phyloP scores from a whole-genome alignment of 2,888 invertebrate genomes.

The Petrophora chlorosata region DNA sequence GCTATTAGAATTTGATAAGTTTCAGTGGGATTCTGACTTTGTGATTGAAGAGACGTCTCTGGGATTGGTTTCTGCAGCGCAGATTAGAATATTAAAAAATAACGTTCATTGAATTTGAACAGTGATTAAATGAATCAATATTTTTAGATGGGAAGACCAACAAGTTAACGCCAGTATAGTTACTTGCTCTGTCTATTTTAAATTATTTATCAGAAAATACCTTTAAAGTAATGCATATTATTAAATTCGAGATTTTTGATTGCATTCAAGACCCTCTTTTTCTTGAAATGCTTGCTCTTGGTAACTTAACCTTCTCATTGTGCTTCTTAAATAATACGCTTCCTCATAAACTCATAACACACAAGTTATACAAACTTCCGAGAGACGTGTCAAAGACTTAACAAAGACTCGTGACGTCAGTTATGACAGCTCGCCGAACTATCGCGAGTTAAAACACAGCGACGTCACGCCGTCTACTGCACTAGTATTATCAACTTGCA shows the following conservation, averaged over 20 bases:
- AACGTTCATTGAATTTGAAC: too few relatives aligned
- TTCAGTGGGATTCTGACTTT: conserved; percentile 21
- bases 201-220: too few relatives aligned
- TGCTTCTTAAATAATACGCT: neutral
- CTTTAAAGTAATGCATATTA: too few relatives aligned
- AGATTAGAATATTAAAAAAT: too few relatives aligned
- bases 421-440: conserved; percentile 41
- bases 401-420: conserved; percentile 26
- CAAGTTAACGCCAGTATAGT: too few relatives aligned
- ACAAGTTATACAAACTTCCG: conserved; percentile 2
- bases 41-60: conserved; percentile 15
- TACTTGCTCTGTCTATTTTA: too few relatives aligned
- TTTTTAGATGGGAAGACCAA: too few relatives aligned
- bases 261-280: too few relatives aligned
- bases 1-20: conserved; percentile 25
- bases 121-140: too few relatives aligned
- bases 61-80: neutral
- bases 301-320: neutral
- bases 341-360: neutral
- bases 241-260: too few relatives aligned
- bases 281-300: too few relatives aligned
- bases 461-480: conserved; percentile 39
- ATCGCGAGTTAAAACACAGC: conserved; percentile 53
- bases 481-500: conserved; percentile 74
- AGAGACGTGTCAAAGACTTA: conserved; percentile 12